Evolutionary conservation across 1,140 invertebrate species (phyloP).

Genomic region (Drosophila sturtevanti): DNA sequence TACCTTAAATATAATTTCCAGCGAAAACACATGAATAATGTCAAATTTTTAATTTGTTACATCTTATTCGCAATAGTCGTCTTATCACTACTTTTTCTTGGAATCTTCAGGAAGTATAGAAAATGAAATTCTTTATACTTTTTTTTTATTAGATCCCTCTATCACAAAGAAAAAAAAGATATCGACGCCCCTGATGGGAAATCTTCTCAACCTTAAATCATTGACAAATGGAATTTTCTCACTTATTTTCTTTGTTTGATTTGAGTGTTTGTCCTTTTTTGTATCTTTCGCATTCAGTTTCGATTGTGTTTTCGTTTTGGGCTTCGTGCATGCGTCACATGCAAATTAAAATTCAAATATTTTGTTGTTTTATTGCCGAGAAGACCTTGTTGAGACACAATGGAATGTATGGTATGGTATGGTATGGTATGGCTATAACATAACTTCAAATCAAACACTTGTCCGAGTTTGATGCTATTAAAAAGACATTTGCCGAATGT

Average conservation of each 20-base stretch:
- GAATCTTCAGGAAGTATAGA: too few relatives aligned
- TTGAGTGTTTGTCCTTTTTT: neutral
- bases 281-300: neutral
- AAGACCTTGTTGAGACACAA: slow-evolving; percentile 9
- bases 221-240: slow-evolving; percentile 1
- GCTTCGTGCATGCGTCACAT: too few relatives aligned
- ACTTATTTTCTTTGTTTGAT: neutral
- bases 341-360: slow-evolving; percentile 30
- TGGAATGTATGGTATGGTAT: slow-evolving; percentile 6
- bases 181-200: too few relatives aligned
- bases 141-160: too few relatives aligned
- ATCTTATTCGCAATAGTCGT: too few relatives aligned
- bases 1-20: too few relatives aligned
- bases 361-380: slow-evolving; percentile 22
- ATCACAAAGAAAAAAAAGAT: too few relatives aligned
- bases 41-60: too few relatives aligned
- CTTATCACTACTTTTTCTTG: too few relatives aligned
- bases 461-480: slow-evolving; percentile 52
- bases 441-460: slow-evolving; percentile 72
- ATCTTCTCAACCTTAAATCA: neutral
- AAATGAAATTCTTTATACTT: too few relatives aligned
- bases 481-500: slow-evolving; percentile 58
- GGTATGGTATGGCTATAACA: slow-evolving; percentile 35
- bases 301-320: neutral
- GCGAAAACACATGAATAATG: too few relatives aligned